Evolutionary conservation across 1,140 invertebrate species (phyloP).

Genomic region (Rhopalosiphum maidis): DNA sequence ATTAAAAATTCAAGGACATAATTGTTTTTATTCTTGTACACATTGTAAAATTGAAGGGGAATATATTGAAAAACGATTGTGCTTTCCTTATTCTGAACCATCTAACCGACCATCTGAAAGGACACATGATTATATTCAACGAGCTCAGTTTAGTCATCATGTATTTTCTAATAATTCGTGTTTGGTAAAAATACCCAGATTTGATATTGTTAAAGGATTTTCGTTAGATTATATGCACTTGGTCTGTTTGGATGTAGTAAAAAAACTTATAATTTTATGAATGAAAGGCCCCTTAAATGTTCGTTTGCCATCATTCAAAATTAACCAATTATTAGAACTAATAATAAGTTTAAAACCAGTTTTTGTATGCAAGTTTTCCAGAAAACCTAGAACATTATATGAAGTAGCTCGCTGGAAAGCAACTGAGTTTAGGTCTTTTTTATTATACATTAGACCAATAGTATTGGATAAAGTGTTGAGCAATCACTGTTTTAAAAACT

Average conservation of each 20-base stretch:
- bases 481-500: slow-evolving; percentile 60
- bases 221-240: slow-evolving; percentile 61
- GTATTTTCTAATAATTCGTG: background rate
- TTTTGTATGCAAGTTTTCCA: slow-evolving; percentile 59
- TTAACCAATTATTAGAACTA: slow-evolving; percentile 32
- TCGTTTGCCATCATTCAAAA: background rate
- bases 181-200: background rate
- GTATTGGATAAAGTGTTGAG: slow-evolving; percentile 59
- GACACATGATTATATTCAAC: background rate
- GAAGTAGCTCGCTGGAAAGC: slow-evolving; percentile 61
- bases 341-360: slow-evolving; percentile 40
- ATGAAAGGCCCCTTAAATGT: slow-evolving; percentile 54
- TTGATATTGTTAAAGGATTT: slow-evolving; percentile 62
- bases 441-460: slow-evolving; percentile 63
- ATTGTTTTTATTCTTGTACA: slow-evolving; percentile 59
- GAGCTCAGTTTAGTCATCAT: background rate
- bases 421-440: slow-evolving; percentile 63
- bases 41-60: slow-evolving; percentile 59
- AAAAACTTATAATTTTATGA: slow-evolving; percentile 62
- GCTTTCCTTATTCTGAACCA: slow-evolving; percentile 36
- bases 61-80: slow-evolving; percentile 3
- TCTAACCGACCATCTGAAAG: background rate
- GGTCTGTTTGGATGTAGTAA: slow-evolving; percentile 63
- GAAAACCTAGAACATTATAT: slow-evolving; percentile 17
- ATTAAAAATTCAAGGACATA: slow-evolving; percentile 59